These are phyloP conservation scores for Malthinus seriepunctatus DNA, from an alignment of 2,888 invertebrate genomes.

Conservation along the genomic window DNA sequence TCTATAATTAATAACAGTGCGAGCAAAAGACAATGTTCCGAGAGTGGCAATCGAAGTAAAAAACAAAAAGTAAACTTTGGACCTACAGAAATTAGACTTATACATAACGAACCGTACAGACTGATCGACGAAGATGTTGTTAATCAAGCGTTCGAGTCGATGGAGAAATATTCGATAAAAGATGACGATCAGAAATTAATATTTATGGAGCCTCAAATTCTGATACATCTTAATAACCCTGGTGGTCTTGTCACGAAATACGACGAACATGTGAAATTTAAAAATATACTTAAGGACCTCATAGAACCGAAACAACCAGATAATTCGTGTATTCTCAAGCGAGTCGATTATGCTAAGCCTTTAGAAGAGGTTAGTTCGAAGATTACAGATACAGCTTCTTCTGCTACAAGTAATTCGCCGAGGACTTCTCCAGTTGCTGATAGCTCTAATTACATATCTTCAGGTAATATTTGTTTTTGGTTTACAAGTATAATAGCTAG, in stretches of 20 bases:
- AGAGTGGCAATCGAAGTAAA: slow-evolving; percentile 3
- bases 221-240: neutral
- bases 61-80: slow-evolving; percentile 11
- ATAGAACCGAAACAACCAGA: neutral
- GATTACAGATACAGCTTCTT: too few species aligned
- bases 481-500: too few species aligned
- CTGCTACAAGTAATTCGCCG: too few species aligned
- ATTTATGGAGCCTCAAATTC: slow-evolving; percentile 5
- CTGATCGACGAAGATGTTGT: slow-evolving; percentile 2
- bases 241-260: neutral
- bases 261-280: slow-evolving; percentile 1
- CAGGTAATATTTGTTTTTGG: too few species aligned
- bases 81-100: slow-evolving; percentile 8
- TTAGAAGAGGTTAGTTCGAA: neutral
- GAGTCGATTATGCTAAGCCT: slow-evolving; percentile 11
- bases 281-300: neutral
- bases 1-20: neutral
- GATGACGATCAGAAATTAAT: slow-evolving; percentile 9
- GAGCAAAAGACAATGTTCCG: neutral
- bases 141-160: slow-evolving; percentile 9
- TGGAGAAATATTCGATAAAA: slow-evolving; percentile 8
- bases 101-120: neutral
- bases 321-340: slow-evolving; percentile 7
- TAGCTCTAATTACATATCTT: too few species aligned
- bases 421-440: too few species aligned